phyloP scores from a whole-genome alignment of 2,113 vertebrate species.

The Corapipo altera region DNA sequence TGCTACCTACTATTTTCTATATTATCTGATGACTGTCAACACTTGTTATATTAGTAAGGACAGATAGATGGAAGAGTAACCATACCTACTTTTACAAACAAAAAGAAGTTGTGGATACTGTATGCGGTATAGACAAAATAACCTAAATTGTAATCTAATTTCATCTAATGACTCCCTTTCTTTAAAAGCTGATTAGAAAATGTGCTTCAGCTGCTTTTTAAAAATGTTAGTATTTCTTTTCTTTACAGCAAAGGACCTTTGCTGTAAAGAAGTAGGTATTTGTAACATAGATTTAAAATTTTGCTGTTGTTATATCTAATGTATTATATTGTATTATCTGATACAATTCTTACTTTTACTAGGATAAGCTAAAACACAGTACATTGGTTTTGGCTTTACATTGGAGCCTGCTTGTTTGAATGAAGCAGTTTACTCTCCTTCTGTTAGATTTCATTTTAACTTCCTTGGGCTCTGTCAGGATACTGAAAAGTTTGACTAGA shows the following conservation, averaged over 20 bases:
- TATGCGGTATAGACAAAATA: neutral
- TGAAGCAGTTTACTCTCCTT: neutral
- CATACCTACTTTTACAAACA: neutral
- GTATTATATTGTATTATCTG: neutral
- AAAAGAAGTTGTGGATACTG: neutral
- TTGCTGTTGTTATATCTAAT: neutral
- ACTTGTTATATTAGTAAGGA: neutral
- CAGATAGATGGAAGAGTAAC: neutral
- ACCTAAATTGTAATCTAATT: neutral
- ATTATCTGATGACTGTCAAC: neutral
- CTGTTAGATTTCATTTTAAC: neutral
- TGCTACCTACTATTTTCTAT: neutral
- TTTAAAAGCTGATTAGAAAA: neutral
- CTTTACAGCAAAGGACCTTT: neutral
- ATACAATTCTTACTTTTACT: neutral
- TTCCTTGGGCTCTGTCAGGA: neutral
- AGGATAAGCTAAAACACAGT: neutral
- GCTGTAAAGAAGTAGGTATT: neutral
- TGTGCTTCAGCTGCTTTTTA: neutral
- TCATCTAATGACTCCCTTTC: neutral
- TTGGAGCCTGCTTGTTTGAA: neutral
- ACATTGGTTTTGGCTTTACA: neutral
- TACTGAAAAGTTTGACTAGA: slow-evolving; percentile 18
- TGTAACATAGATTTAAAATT: neutral
- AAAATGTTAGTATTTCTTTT: neutral